phyloP scores from a whole-genome alignment of 2,888 invertebrate genomes.

The Heteropelma amictum region DNA sequence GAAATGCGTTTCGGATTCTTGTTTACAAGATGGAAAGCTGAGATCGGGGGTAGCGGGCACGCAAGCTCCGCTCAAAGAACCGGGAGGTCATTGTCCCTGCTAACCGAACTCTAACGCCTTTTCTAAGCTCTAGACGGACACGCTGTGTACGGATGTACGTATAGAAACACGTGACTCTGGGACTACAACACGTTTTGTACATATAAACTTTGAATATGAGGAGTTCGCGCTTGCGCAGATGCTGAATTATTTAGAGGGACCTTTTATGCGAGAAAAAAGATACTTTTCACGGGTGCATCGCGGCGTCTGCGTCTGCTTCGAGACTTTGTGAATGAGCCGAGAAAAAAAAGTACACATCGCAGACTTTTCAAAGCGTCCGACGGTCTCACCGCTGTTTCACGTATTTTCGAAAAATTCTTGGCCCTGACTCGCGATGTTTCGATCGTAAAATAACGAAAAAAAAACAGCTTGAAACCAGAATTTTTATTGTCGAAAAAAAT shows the following conservation, averaged over 20 bases:
- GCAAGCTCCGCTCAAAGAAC: not conserved
- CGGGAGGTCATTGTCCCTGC: slow-evolving; percentile 40
- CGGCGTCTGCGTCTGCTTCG: not conserved
- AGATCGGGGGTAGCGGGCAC: not conserved
- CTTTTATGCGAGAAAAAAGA: slow-evolving; percentile 47
- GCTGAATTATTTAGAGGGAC: slow-evolving; percentile 47
- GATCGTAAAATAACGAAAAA: too few relatives aligned
- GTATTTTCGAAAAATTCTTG: not conserved
- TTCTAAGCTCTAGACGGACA: too few relatives aligned
- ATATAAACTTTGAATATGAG: slow-evolving; percentile 23
- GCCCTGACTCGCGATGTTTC: too few relatives aligned
- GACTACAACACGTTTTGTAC: not conserved
- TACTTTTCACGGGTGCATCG: slow-evolving; percentile 10
- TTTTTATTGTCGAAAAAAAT: too few relatives aligned
- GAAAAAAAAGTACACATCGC: slow-evolving; percentile 27
- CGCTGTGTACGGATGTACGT: not conserved
- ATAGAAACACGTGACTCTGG: not conserved
- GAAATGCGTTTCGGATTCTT: not conserved
- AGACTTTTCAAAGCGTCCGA: slow-evolving; percentile 20
- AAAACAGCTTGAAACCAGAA: too few relatives aligned
- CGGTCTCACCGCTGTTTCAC: slow-evolving; percentile 14
- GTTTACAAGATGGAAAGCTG: not conserved
- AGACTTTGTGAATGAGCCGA: slow-evolving; percentile 37
- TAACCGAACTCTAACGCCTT: slow-evolving; percentile 19
- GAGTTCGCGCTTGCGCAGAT: slow-evolving; percentile 6